These are phyloP conservation scores for Rhyzopertha dominica DNA, from an alignment of 1,140 invertebrate species.

Conservation along the genomic window DNA sequence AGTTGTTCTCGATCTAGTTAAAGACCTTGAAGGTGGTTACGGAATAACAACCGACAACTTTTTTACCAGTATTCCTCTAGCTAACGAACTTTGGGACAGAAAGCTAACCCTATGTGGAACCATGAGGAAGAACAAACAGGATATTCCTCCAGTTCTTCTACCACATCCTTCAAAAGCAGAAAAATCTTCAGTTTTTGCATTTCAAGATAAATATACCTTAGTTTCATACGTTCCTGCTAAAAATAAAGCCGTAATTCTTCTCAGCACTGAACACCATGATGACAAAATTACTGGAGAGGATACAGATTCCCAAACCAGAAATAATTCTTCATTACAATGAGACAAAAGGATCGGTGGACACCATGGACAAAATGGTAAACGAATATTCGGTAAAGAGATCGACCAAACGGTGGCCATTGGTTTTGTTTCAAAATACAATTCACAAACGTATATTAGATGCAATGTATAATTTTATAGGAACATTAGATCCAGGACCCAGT, in stretches of 20 bases:
- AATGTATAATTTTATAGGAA: too few species aligned
- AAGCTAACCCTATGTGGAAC: slow-evolving; percentile 40
- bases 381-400: slow-evolving; percentile 26
- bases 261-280: slow-evolving; percentile 1
- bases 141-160: slow-evolving; percentile 41
- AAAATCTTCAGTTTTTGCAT: slow-evolving; percentile 14
- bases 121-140: slow-evolving; percentile 40
- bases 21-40: slow-evolving; percentile 24
- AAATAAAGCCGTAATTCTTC: slow-evolving; percentile 7
- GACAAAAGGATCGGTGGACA: slow-evolving; percentile 48
- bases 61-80: slow-evolving; percentile 38
- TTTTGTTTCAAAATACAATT: slow-evolving; percentile 37
- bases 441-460: too few species aligned
- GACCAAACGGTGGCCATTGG: slow-evolving; percentile 35
- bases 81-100: slow-evolving; percentile 31
- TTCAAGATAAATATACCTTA: slow-evolving; percentile 13
- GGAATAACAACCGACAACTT: slow-evolving; percentile 37
- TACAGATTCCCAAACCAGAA: slow-evolving; percentile 33
- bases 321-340: slow-evolving; percentile 43
- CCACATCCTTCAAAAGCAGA: too few species aligned
- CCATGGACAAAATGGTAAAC: slow-evolving; percentile 40
- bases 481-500: too few species aligned
- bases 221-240: slow-evolving; percentile 16
- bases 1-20: slow-evolving; percentile 24
- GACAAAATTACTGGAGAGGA: slow-evolving; percentile 17